Evolutionary conservation across 2,113 vertebrate species (phyloP).

Genomic region (Hippocampus abdominalis): DNA sequence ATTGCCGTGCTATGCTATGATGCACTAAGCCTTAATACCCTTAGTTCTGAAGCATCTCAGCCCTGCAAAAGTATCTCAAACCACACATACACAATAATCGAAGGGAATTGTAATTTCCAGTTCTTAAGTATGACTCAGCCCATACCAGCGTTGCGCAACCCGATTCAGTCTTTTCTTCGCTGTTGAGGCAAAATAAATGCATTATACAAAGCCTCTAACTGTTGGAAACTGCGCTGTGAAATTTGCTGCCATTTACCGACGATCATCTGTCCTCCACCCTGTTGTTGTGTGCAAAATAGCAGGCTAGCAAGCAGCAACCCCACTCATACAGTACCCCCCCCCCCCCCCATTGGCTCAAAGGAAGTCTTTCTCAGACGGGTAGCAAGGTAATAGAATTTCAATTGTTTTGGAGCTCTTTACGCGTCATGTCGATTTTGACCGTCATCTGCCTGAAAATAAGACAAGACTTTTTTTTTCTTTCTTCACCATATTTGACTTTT

Average conservation of each 20-base stretch:
- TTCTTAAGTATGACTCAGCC: background rate
- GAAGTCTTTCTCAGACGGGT: conserved; percentile 34
- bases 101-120: background rate
- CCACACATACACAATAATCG: background rate
- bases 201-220: background rate
- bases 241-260: conserved; percentile 61
- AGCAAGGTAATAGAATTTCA: conserved; percentile 40
- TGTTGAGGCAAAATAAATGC: too few species aligned
- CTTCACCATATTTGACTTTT: background rate
- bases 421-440: conserved; percentile 19
- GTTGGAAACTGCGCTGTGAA: background rate
- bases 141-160: too few species aligned
- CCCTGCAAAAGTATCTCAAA: background rate
- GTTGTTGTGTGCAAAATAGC: conserved; percentile 4
- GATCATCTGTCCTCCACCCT: conserved; percentile 15
- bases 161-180: too few species aligned
- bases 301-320: conserved; percentile 12
- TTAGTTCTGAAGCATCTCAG: background rate
- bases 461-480: conserved; percentile 3
- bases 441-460: background rate
- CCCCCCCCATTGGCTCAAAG: too few species aligned
- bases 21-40: background rate
- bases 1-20: background rate
- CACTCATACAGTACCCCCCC: too few species aligned
- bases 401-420: conserved; percentile 23